Evolutionary conservation across 2,888 invertebrate genomes (phyloP).

Genomic region (Drosophila helvetica): DNA sequence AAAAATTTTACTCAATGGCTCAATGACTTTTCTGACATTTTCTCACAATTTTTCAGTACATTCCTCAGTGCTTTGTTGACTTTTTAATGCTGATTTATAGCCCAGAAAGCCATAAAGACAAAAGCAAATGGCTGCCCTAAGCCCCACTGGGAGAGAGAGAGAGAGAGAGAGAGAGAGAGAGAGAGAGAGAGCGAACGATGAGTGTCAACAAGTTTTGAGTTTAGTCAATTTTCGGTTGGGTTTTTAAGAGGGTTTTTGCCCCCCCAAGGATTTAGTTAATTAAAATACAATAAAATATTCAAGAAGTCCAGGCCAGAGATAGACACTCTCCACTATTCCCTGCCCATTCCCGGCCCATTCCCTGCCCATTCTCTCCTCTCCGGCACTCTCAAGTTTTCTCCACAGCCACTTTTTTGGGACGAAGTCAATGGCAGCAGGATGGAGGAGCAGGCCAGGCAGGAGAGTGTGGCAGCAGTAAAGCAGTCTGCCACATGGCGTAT

Average conservation of each 20-base stretch:
- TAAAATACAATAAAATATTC: constrained; percentile 76
- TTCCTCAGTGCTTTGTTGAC: constrained; percentile 33
- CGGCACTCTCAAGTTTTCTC: constrained; percentile 24
- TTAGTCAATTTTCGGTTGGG: constrained; percentile 1
- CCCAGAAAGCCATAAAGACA: constrained; percentile 39
- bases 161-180: background rate
- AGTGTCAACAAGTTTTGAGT: constrained; percentile 31
- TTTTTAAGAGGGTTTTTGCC: constrained; percentile 30
- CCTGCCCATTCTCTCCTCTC: constrained; percentile 3
- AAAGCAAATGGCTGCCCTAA: constrained; percentile 31
- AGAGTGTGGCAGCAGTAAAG: background rate
- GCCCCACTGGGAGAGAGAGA: background rate
- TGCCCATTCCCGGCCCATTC: constrained; percentile 13
- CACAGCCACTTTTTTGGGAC: constrained; percentile 21
- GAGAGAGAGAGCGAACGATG: constrained; percentile 1
- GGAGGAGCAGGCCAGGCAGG: too few species aligned
- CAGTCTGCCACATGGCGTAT: constrained; percentile 38
- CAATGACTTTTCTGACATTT: background rate
- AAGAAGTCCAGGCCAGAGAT: constrained; percentile 49
- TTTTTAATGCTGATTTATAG: constrained; percentile 74
- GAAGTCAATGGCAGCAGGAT: constrained; percentile 31
- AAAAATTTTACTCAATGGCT: constrained; percentile 42
- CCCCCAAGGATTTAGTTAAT: constrained; percentile 58
- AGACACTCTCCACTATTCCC: background rate
- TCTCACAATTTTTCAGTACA: background rate